phyloP scores from a whole-genome alignment of 2,113 vertebrate species.

The Cyprinodon variegatus region DNA sequence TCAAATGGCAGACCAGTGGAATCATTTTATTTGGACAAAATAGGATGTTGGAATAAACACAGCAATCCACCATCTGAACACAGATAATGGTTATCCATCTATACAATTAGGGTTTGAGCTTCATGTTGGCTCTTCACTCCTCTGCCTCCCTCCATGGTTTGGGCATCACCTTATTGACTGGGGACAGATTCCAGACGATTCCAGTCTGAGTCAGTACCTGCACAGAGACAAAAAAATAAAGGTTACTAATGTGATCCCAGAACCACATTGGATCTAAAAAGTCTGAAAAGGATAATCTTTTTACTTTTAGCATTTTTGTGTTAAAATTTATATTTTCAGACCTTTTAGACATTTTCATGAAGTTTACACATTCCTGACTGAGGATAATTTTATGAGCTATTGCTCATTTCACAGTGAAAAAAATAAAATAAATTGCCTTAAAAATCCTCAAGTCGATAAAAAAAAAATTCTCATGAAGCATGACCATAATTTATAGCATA shows the following conservation, averaged over 20 bases:
- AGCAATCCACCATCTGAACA: constrained; percentile 43
- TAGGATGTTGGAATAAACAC: constrained; percentile 61
- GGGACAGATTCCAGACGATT: constrained; percentile 90
- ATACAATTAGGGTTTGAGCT: constrained; percentile 59
- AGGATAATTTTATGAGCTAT: too few relatives aligned
- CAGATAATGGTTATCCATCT: constrained; percentile 55
- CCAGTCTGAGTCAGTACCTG: constrained; percentile 86
- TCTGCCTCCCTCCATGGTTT: constrained; percentile 83
- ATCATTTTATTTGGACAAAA: constrained; percentile 70
- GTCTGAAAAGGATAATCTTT: neutral
- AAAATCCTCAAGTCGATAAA: neutral
- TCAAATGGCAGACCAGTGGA: constrained; percentile 10
- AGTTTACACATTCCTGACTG: too few relatives aligned
- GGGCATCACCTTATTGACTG: constrained; percentile 87
- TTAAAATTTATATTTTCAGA: neutral
- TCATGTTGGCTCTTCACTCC: constrained; percentile 57
- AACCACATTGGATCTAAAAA: neutral
- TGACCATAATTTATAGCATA: neutral
- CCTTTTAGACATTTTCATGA: neutral
- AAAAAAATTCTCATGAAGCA: neutral
- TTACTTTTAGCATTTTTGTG: neutral
- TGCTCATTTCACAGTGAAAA: too few relatives aligned
- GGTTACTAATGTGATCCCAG: neutral
- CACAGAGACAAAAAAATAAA: constrained; percentile 9
- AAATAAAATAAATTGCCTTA: too few relatives aligned